Base-by-base conservation (phyloP, 1,140 invertebrate species). In the Bombus confusus region DNA sequence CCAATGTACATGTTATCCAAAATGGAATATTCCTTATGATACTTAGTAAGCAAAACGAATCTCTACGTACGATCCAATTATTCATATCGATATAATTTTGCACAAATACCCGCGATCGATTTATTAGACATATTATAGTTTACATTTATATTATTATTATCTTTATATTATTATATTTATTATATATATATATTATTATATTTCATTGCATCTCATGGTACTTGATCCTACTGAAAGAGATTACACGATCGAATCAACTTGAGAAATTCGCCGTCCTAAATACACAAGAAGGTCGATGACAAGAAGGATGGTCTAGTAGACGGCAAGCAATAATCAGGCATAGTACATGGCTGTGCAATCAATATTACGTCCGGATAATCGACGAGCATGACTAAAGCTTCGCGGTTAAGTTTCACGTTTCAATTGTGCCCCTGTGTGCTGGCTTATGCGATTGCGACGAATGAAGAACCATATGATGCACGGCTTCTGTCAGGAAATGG, bases 401-500 rank as follows among this genome's bases (percentile, higher is more conserved):
- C 90, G 85, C 86, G 90, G 90, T n/a, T 90, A 88, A 87, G 89
- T 90, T 88, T 94, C 91, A 88, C 90, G 87, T 93, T 93, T 93
- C 93, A 91, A 89, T 84, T 77, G 75, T 73, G 71, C 77, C 86
- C 77, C 13, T 31, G 82, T 85, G 77, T 81, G 39, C 43, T 66
- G 25, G 64, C 22, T 39, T 41, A 52, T 69, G 75, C 87, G 64
- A 22, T 83, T 83, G 83, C 86, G 86, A 82, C 80, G 86, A 84
- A 89, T 83, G 90, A 88, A 89, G 76, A 84, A 91, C 91, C 90
- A 81, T 86, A 92, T 91, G 91, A 92, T 89, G 80, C 93, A 94
- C 76, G 94, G 94, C 94, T 94, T 95, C 93, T 92, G 92, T 92
- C 93, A 91, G 91, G 91, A 93, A 94, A 95, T 66, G 68, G 43